Conservation (phyloP, 53 echinoderm and acorn worm species). For the Paracentrotus lividus region DNA sequence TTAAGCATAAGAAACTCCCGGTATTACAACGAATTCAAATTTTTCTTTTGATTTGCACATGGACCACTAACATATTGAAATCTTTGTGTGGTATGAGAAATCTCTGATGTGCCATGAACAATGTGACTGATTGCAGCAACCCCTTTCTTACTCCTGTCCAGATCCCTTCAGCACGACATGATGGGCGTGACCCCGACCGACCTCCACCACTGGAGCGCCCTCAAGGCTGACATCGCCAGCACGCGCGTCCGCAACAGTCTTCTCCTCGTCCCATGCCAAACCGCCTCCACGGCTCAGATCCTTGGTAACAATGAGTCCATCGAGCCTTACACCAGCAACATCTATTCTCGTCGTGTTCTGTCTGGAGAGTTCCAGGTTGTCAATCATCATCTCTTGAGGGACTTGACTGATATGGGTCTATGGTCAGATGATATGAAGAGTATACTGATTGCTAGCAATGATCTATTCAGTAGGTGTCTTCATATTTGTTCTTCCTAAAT, state of each 20-base stretch:
- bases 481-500: too few species aligned
- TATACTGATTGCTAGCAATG: conserved; percentile 87
- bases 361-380: conserved; percentile 99
- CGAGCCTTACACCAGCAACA: conserved; percentile 98
- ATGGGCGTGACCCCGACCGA: conserved; percentile 92
- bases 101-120: too few species aligned
- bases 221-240: conserved; percentile 89
- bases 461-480: conserved; percentile 90
- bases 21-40: too few species aligned
- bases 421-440: conserved; percentile 98
- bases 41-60: too few species aligned
- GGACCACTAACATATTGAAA: too few species aligned
- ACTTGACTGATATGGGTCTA: conserved; percentile 90
- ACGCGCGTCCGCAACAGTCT: conserved; percentile 93
- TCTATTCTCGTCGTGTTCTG: conserved; percentile 95
- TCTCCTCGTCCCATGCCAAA: conserved; percentile 95
- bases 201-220: conserved; percentile 84
- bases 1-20: too few species aligned
- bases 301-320: conserved; percentile 98
- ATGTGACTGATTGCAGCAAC: not conserved
- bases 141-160: conserved; percentile 21
- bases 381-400: conserved; percentile 95
- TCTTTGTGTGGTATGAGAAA: too few species aligned
- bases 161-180: conserved; percentile 94
- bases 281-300: conserved; percentile 98